These are phyloP conservation scores for Cheilosia pagana DNA, from an alignment of 2,888 invertebrate genomes.

Conservation along the genomic window DNA sequence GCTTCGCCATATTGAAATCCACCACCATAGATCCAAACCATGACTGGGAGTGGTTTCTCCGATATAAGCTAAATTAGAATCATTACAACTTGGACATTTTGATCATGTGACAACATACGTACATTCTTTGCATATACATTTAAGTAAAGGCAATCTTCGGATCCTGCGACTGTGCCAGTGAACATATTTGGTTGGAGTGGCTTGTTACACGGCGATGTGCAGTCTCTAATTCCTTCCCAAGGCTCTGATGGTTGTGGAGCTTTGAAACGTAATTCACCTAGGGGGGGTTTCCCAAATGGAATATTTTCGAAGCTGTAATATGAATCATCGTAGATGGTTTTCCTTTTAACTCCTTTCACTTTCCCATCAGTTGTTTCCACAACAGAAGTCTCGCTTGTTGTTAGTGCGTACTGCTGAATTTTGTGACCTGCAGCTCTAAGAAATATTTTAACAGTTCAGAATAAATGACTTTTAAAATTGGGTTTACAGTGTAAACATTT, in stretches of 20 bases:
- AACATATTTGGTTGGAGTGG: constrained; percentile 81
- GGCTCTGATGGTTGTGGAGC: constrained; percentile 83
- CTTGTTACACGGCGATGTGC: constrained; percentile 80
- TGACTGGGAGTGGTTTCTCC: constrained; percentile 81
- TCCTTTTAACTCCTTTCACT: constrained; percentile 80
- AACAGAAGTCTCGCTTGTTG: constrained; percentile 79
- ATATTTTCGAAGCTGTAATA: constrained; percentile 82
- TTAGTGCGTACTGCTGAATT: constrained; percentile 79
- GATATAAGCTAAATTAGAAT: constrained; percentile 78
- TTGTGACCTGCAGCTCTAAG: constrained; percentile 40
- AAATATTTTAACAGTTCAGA: neutral
- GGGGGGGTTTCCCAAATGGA: constrained; percentile 83
- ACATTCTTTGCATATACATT: constrained; percentile 84
- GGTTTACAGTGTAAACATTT: too few relatives aligned
- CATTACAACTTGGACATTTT: too few relatives aligned
- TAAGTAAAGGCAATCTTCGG: constrained; percentile 85
- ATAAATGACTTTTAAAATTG: too few relatives aligned
- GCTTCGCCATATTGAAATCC: constrained; percentile 83
- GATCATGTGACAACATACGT: constrained; percentile 38
- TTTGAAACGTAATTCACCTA: constrained; percentile 81
- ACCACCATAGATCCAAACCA: constrained; percentile 85
- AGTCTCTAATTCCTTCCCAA: constrained; percentile 84
- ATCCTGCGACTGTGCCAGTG: constrained; percentile 82
- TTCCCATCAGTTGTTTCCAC: constrained; percentile 82
- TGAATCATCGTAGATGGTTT: constrained; percentile 79